These are phyloP conservation scores for Axinella damicornis DNA, from an alignment of 37 sponge, comb jelly and placozoan species.

Conservation along the genomic window DNA sequence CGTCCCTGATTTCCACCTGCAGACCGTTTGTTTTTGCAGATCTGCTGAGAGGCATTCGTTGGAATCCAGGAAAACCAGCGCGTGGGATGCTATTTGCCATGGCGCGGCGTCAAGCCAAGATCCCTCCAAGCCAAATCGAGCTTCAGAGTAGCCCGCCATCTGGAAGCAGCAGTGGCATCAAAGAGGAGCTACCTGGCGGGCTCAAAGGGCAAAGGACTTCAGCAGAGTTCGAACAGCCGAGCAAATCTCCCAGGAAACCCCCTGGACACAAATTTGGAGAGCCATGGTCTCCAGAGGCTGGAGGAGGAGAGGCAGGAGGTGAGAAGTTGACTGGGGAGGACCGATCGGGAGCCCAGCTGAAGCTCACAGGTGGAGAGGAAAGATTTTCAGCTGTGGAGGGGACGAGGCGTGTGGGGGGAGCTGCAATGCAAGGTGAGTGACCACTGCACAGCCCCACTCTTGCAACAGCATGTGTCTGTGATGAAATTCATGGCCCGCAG, in stretches of 20 bases:
- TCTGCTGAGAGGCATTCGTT: not conserved
- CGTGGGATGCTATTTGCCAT: constrained; percentile 17
- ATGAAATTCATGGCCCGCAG: constrained; percentile 19
- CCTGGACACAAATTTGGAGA: no score
- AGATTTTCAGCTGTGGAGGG: no score
- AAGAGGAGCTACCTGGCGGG: no score
- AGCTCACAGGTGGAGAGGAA: no score
- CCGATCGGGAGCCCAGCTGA: not conserved
- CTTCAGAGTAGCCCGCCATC: not conserved
- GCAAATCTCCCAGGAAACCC: no score
- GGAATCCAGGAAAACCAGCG: not conserved
- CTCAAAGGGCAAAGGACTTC: no score
- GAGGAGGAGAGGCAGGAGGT: not conserved
- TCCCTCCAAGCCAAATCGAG: constrained; percentile 1
- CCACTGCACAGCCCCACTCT: no score
- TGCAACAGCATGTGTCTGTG: not conserved
- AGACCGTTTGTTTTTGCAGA: constrained; percentile 16
- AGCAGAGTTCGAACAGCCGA: no score
- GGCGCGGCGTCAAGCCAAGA: constrained; percentile 11
- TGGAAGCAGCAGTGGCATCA: constrained; percentile 6
- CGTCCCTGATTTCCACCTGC: constrained; percentile 12
- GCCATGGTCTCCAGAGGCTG: no score
- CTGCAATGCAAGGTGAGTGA: no score
- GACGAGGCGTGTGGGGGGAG: no score
- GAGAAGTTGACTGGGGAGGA: not conserved